Base-by-base conservation (phyloP, 2,888 invertebrate genomes). In the Magallana nippona region DNA sequence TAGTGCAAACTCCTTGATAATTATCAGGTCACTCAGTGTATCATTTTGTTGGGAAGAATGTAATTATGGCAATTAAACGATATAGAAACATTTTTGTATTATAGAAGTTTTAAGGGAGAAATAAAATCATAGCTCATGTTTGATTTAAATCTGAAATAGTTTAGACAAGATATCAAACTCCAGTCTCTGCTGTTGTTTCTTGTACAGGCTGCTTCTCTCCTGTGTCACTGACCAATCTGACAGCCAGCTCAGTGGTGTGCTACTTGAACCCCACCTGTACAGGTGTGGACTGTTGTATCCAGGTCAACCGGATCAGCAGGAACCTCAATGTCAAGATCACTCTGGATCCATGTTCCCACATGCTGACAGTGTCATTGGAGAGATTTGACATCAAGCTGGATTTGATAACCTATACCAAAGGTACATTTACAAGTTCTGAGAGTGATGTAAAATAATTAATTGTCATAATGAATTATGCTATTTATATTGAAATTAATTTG, bases 291-390 rank as follows among this genome's bases (percentile, higher is more conserved):
- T 86, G 86, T 58, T 84, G 86, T 71, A 81, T 80, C 10, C 44
- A 81, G 22, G 71, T 82, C 56, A 55, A n/a, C 17, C 13, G 55
- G 17, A 82, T 82, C 55, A 85, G 85, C 22, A 79, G 78, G 27
- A 81, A 80, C 15, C 85, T 87, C 80, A 78, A 86, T 17, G 71
- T 83, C 10, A 44, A 81, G 10, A 55, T 86, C 2, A n/a, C 81
- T 1, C 60, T 87, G 10, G 84, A 87, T 57, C 83, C 82, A 10
- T 86, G 86, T 84, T 78, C 78, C 10, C 77, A 82, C n/a, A 22
- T 77, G 11, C 27, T 87, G 55, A 83, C 80, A 11, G 32, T 86
- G 1, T 60, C 78, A n/a, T 55, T 87, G 58, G 87, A 86, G 79
- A 81, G 79, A 22, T 82, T 87, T n/a, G 58, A 32, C 58, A 44